These are phyloP conservation scores for Dicroscelio sp. DNA, from an alignment of 2,888 invertebrate genomes.

Conservation along the genomic window DNA sequence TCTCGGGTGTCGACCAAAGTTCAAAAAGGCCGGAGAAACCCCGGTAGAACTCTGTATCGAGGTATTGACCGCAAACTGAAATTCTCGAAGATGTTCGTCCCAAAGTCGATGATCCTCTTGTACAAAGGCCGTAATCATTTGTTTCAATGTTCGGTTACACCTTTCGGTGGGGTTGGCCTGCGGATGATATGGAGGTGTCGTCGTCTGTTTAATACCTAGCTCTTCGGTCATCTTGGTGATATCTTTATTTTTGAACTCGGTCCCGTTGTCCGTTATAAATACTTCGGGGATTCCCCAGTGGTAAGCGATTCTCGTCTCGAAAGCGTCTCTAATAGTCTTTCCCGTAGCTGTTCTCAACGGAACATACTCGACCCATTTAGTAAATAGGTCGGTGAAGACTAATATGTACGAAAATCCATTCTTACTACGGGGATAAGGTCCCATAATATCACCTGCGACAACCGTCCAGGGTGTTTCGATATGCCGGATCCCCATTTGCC, in stretches of 20 bases:
- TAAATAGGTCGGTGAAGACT: conserved; percentile 7
- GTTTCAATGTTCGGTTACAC: conserved; percentile 80
- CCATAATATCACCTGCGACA: conserved; percentile 26
- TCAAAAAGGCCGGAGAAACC: conserved; percentile 72
- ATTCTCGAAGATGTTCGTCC: conserved; percentile 54
- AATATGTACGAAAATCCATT: conserved; percentile 4
- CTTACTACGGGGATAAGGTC: conserved; percentile 21
- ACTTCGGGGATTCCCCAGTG: conserved; percentile 36
- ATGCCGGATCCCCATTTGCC: background rate
- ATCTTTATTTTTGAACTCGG: conserved; percentile 68
- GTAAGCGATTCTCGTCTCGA: background rate
- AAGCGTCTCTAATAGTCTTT: background rate
- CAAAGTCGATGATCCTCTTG: conserved; percentile 57
- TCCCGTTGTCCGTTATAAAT: conserved; percentile 74
- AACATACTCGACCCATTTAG: conserved; percentile 14
- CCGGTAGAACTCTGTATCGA: conserved; percentile 67
- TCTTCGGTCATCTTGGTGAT: conserved; percentile 18
- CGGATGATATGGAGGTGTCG: conserved; percentile 76
- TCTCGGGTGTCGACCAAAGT: conserved; percentile 73
- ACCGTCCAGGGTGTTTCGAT: conserved; percentile 17
- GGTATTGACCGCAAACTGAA: conserved; percentile 75
- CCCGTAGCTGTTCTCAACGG: background rate
- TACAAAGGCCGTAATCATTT: conserved; percentile 70
- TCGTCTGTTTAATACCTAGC: conserved; percentile 50
- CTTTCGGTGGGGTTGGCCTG: conserved; percentile 83